These are phyloP conservation scores for Peromyscus attwateri DNA, from an alignment of 2,797 vertebrate genomes.

Conservation along the genomic window DNA sequence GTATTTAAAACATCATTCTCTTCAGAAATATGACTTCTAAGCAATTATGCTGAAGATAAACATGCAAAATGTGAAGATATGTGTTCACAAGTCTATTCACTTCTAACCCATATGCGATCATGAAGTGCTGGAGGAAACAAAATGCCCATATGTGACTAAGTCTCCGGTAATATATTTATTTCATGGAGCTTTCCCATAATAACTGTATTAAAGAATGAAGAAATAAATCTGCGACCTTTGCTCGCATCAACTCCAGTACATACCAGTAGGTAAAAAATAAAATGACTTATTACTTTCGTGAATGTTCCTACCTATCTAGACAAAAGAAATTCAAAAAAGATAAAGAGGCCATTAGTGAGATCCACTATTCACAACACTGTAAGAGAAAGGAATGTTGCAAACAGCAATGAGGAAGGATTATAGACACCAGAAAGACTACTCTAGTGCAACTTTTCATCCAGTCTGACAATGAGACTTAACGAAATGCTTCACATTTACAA, in stretches of 20 bases:
- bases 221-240: neutral
- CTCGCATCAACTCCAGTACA: too few species aligned
- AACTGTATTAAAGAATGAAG: neutral
- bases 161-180: neutral
- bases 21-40: neutral
- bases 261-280: neutral
- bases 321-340: conserved; percentile 20
- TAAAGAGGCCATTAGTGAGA: neutral
- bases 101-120: neutral
- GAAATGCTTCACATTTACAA: neutral
- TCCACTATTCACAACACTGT: neutral
- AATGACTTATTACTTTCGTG: neutral
- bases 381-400: neutral
- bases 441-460: neutral
- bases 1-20: neutral
- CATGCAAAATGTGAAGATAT: neutral
- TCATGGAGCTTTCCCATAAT: neutral
- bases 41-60: neutral
- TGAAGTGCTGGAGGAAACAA: neutral
- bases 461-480: neutral
- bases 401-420: neutral
- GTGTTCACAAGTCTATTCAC: neutral
- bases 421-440: neutral
- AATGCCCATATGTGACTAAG: neutral
- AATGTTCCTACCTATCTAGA: neutral